Percentiles rank a stretch among this genome's conserved stretches.
Conservation (phyloP, 2,113 vertebrate genomes). For the Sinosuthora webbiana region DNA sequence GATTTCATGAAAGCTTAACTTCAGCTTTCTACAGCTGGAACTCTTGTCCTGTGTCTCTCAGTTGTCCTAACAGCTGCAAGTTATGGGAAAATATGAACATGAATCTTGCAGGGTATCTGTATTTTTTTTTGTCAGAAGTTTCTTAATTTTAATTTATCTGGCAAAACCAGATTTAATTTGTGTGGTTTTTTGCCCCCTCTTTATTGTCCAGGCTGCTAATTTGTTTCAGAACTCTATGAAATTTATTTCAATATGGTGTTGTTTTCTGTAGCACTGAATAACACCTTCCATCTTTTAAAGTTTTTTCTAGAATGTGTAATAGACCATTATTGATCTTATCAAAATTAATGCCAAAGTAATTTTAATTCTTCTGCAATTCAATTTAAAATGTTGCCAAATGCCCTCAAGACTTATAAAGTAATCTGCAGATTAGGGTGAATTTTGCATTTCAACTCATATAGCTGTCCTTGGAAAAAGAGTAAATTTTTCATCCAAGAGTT, state of each 20-base stretch:
- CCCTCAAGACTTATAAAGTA: neutral
- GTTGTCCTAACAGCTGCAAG: neutral
- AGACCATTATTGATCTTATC: neutral
- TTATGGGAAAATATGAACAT: neutral
- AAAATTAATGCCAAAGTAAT: neutral
- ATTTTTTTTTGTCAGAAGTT: neutral
- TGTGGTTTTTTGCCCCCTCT: fast-evolving
- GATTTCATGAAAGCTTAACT: neutral
- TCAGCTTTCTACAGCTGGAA: neutral
- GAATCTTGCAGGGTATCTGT: neutral
- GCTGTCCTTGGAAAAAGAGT: neutral
- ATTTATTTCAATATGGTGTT: neutral
- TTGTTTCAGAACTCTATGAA: neutral
- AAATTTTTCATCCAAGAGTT: neutral
- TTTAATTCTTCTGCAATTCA: neutral
- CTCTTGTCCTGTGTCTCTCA: neutral
- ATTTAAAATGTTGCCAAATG: neutral
- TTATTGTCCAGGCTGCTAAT: neutral
- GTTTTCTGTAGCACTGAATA: neutral
- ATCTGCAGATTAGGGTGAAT: neutral
- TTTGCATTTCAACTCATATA: neutral
- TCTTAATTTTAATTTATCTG: neutral
- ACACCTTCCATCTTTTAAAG: neutral
- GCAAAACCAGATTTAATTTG: neutral
- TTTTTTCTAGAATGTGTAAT: neutral